Conservation (phyloP, 2,888 invertebrate genomes). For the Imbricaverruca yamaguchii region DNA sequence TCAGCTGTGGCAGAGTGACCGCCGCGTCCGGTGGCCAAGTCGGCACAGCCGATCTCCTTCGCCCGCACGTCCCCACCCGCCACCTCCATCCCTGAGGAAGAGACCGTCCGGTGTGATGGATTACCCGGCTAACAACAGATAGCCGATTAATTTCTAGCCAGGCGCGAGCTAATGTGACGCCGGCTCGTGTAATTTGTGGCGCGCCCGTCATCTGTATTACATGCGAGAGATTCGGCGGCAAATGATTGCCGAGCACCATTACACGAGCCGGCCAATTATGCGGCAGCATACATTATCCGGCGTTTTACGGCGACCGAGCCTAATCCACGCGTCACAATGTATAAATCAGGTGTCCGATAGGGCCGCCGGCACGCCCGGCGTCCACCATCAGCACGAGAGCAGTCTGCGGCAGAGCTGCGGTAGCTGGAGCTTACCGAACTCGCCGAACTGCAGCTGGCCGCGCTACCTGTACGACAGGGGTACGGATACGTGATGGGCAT, state of each 20-base stretch:
- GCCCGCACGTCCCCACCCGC: no score
- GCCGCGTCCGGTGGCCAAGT: no score
- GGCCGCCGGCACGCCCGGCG: background rate
- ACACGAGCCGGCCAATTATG: background rate
- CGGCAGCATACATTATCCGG: background rate
- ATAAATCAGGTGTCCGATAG: background rate
- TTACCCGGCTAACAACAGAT: slow-evolving; percentile 3
- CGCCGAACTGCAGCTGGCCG: no score
- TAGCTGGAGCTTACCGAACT: no score
- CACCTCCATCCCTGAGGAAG: no score
- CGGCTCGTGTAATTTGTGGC: background rate
- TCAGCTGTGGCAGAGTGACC: no score
- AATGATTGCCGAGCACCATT: slow-evolving; percentile 1
- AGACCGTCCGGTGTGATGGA: background rate
- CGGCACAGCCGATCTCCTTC: no score
- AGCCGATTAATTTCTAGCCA: slow-evolving; percentile 4
- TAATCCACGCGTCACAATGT: background rate
- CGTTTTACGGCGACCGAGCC: background rate
- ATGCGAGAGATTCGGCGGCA: slow-evolving; percentile 5
- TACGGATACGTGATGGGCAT: no score
- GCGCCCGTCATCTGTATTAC: slow-evolving; percentile 1
- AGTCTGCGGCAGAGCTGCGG: no score
- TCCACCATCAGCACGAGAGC: background rate
- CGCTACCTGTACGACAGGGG: no score
- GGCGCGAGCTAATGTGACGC: slow-evolving; percentile 3